Conservation (phyloP, 2,113 vertebrate genomes). For the Tupaia chinensis region DNA sequence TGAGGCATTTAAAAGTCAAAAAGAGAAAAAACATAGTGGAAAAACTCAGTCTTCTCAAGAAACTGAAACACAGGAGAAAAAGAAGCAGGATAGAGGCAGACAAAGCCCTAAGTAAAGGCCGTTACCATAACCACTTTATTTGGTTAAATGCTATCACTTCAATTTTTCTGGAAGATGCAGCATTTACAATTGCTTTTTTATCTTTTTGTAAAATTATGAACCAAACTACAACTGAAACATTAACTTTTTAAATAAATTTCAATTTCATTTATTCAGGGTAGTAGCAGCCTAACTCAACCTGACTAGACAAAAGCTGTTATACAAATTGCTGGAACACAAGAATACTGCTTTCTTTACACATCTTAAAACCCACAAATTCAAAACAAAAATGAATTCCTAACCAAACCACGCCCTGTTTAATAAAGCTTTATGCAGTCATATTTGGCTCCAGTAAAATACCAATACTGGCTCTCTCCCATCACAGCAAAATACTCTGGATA, state of each 20-base stretch:
- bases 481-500: neutral
- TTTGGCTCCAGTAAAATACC: conserved; percentile 57
- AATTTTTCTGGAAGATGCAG: conserved; percentile 1
- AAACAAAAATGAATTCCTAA: conserved; percentile 62
- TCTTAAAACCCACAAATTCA: conserved; percentile 27
- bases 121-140: neutral
- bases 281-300: neutral
- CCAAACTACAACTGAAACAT: conserved; percentile 8
- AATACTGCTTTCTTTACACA: neutral
- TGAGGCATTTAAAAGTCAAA: neutral
- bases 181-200: neutral
- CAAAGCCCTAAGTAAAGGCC: neutral
- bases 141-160: neutral
- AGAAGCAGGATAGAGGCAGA: neutral
- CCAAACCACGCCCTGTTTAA: conserved; percentile 65
- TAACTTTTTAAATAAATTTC: neutral
- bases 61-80: neutral
- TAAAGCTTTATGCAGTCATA: conserved; percentile 71
- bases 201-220: conserved; percentile 18
- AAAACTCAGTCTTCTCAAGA: neutral
- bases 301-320: neutral
- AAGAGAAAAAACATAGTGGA: neutral
- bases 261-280: neutral
- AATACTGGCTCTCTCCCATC: neutral
- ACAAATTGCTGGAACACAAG: neutral